A percentile compares a stretch with the other conserved stretches of the same genome.
These are phyloP conservation scores for Theristicus caerulescens DNA, from an alignment of 2,113 vertebrate genomes.

Conservation along the genomic window DNA sequence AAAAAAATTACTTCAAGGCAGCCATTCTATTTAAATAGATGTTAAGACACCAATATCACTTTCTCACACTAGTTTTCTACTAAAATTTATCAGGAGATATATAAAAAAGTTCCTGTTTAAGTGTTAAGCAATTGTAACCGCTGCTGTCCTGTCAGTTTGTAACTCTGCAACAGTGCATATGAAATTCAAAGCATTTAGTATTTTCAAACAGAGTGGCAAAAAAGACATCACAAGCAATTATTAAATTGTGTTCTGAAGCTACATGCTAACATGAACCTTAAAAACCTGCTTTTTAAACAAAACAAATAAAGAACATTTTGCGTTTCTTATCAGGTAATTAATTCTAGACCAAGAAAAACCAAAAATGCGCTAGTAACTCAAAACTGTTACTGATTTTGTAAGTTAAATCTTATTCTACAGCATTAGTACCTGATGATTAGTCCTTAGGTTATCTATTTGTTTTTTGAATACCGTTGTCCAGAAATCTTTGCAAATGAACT, in stretches of 20 bases:
- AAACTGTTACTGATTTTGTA: background rate
- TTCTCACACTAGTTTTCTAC: background rate
- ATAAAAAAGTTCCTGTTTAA: background rate
- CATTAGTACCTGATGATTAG: conserved; percentile 88
- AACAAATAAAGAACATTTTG: background rate
- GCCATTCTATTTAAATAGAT: background rate
- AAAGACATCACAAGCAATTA: background rate
- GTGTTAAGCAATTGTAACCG: background rate
- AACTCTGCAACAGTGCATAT: background rate
- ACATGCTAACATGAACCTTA: background rate
- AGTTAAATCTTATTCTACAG: background rate
- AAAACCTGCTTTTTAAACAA: background rate
- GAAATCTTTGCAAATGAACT: conserved; percentile 97
- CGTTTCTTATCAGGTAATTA: background rate
- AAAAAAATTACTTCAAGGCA: background rate
- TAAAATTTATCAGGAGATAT: background rate
- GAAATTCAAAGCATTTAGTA: background rate
- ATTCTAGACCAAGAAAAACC: background rate
- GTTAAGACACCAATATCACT: background rate
- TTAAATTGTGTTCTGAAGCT: background rate
- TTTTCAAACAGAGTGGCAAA: background rate
- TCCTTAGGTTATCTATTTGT: conserved; percentile 94
- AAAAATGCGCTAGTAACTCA: background rate
- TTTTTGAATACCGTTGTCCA: conserved; percentile 97
- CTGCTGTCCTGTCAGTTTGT: background rate